These are phyloP conservation scores for Elephantulus edwardii DNA, from an alignment of 2,113 vertebrate species.

Conservation along the genomic window DNA sequence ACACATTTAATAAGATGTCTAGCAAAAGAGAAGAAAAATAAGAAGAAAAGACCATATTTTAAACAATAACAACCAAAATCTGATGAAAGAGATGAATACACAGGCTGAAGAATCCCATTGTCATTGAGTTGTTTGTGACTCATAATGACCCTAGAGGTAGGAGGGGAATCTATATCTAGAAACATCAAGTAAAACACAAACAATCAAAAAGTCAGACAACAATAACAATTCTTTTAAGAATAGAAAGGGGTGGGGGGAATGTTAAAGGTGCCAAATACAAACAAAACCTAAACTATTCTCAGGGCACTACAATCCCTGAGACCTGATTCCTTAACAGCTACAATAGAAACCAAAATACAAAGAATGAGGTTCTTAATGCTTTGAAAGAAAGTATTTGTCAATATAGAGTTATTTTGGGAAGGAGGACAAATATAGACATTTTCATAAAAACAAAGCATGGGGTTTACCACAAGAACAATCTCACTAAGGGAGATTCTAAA, in stretches of 20 bases:
- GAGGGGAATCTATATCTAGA: neutral
- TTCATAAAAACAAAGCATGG: slow-evolving; percentile 5
- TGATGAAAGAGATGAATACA: neutral
- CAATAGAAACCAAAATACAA: neutral
- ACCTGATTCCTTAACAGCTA: neutral
- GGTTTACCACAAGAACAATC: neutral
- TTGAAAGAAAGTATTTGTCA: neutral
- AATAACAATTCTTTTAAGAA: neutral
- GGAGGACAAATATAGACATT: neutral
- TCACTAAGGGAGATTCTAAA: neutral
- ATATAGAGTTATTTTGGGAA: neutral
- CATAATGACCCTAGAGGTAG: neutral
- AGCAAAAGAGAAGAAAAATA: neutral
- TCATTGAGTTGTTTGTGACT: too few species aligned
- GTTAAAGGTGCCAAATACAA: neutral
- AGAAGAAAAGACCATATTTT: neutral
- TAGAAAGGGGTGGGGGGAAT: neutral
- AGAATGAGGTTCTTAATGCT: neutral
- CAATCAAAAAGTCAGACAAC: neutral
- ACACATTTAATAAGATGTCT: neutral
- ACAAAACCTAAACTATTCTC: neutral
- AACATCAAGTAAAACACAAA: neutral
- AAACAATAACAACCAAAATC: neutral
- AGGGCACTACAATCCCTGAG: neutral
- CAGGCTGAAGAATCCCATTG: slow-evolving; percentile 18